These are phyloP conservation scores for Argyrosomus regius DNA, from an alignment of 2,797 vertebrate species.

Conservation along the genomic window DNA sequence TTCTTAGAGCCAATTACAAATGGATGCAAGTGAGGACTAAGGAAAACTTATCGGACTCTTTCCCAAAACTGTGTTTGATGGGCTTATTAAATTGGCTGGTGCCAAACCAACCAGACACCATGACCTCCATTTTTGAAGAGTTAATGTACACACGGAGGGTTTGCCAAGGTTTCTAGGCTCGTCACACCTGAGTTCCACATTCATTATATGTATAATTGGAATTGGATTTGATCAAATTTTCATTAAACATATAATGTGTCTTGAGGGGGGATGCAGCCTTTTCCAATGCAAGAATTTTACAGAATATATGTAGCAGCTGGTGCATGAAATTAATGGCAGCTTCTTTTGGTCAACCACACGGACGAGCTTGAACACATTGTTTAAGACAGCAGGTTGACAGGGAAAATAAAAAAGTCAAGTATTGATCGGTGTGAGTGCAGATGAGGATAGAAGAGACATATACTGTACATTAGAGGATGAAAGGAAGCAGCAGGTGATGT, in stretches of 20 bases:
- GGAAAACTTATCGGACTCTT: constrained; percentile 50
- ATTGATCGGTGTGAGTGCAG: constrained; percentile 32
- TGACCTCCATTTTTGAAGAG: constrained; percentile 73
- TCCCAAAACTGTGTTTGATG: constrained; percentile 61
- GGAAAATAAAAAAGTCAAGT: constrained; percentile 11
- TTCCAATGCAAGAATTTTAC: constrained; percentile 40
- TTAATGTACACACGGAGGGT: constrained; percentile 71
- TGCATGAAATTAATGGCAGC: constrained; percentile 73
- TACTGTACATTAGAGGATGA: constrained; percentile 6
- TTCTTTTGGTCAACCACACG: constrained; percentile 43
- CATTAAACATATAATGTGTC: constrained; percentile 73
- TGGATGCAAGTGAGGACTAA: constrained; percentile 54
- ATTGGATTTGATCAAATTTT: constrained; percentile 78
- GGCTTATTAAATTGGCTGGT: constrained; percentile 63
- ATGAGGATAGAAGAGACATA: constrained; percentile 4
- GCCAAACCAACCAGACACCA: constrained; percentile 47
- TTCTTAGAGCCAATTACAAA: constrained; percentile 65
- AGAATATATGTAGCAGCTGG: constrained; percentile 56
- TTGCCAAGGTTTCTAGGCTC: constrained; percentile 65
- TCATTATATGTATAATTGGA: constrained; percentile 81
- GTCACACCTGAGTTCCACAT: constrained; percentile 74
- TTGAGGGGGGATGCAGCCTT: constrained; percentile 25
- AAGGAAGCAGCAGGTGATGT: neutral
- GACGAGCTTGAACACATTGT: neutral
- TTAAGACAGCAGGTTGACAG: constrained; percentile 8